Base-by-base conservation (phyloP, 1,140 invertebrate species). In the Calliopsis andreniformis region DNA sequence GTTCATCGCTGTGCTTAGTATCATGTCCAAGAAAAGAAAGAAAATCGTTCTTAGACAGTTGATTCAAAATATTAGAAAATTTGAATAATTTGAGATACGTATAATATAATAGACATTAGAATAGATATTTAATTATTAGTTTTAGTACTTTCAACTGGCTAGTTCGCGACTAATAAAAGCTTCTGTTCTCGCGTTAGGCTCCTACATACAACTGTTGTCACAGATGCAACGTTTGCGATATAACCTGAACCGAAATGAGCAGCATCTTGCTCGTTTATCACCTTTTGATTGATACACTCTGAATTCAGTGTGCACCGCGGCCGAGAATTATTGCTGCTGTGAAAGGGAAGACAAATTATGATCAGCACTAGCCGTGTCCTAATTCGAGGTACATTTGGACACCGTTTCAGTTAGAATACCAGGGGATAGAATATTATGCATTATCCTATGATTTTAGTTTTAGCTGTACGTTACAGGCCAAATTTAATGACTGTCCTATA, bases 221-320 rank as follows among this genome's bases (percentile, higher is more conserved):
- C 56, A 62, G 56, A 47, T 62, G 68, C 25, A 39, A 49, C 49
- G 28, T 35, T 20, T 39, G 20, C 14, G 30, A 61, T 62, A 62
- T 16, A 35, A 30, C 35, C 30, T 45, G 43, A 30, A 62, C 3
- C 7, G 30, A 47, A 49, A 25, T 39, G 58, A 71, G 56, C 23
- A 71, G 23, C 68, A 71, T 71, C 68, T 71, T 71, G 68, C 68
- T 71, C 58, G 43, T 71, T 71, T 49, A 62, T 71, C 68, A 71
- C 45, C 23, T 71, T 71, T 71, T 35, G 68, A 71, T 71, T 71
- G 68, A 71, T 71, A 49, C 68, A 62, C 32, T 28, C 32, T 23
- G 43, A 47, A 35, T 71, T 49, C 23, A 39, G 20, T 25, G 30
- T 59, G 30, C 18, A 23, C 56, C 32, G 18, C 39, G 59, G 20